Base-by-base conservation (phyloP, 1,140 invertebrate genomes). In the Trichomalopsis sarcophagae region DNA sequence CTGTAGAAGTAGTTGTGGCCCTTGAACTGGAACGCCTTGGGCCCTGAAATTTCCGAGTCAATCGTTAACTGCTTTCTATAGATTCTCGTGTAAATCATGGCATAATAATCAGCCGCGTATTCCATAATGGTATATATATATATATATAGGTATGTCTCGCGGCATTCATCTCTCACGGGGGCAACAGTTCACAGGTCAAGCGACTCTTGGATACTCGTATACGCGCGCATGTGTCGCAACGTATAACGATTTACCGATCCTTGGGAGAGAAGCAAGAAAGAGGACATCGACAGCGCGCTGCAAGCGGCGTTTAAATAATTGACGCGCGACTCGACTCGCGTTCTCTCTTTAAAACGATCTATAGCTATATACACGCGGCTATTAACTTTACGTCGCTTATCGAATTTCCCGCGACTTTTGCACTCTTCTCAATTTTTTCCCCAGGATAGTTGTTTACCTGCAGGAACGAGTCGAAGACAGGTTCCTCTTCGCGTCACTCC, bases 1-100 rank as follows among this genome's bases (percentile, higher is more conserved):
- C 95, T 97, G 94, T 95, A 97, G 95, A 98, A 98, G 92, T 98
- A 98, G 91, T 97, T 97, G 93, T 97, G 97, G 33, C 96, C 96
- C 89, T 96, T 94, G 92, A 96, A 97, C 91, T 96, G 96, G 94
- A 97, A 98, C 91, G 97, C 96, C 93, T 98, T 98, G 85, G 97
- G 97, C 91, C 97, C 97, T 98, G 94, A 74, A 93, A 94, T 86
- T 62, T 33, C 55, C 69, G 4, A 55, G 47, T 36, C 17, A 23
- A 13, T n/a, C 47, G n/a, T 73, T 74, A 73, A n/a, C n/a, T 40
- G 40, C 40, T 44, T 44, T 11, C 7, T 10, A 44, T 10, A 44
- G 40, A 44, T 36, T 36, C 5, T 9, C 6, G 10, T 0, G 7
- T 44, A 9, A 44, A 27, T 27, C 40, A 44, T 7, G 6, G 40